phyloP scores from a whole-genome alignment of 1,140 invertebrate genomes.

The Chironomus striatipennis region DNA sequence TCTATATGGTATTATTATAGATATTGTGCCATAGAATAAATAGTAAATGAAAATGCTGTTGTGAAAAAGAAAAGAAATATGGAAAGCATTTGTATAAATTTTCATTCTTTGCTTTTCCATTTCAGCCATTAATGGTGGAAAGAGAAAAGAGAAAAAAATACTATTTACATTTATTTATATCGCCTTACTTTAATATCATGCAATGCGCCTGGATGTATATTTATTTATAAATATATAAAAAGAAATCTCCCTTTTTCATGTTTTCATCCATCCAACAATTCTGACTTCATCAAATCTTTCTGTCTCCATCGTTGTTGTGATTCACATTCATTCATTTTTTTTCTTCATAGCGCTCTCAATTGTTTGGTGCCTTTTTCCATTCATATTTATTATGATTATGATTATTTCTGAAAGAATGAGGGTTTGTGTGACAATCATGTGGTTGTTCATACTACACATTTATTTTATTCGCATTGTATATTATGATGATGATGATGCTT shows the following conservation, averaged over 20 bases:
- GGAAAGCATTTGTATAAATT: constrained; percentile 22
- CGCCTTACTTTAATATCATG: not conserved
- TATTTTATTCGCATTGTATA: no score
- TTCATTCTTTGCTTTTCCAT: not conserved
- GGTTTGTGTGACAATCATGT: constrained; percentile 1
- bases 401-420: constrained; percentile 9
- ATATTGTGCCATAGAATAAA: not conserved
- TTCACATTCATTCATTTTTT: not conserved
- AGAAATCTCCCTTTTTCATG: not conserved
- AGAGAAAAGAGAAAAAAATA: not conserved
- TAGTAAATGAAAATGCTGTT: not conserved
- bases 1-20: not conserved
- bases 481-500: no score
- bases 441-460: not conserved
- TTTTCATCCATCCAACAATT: not conserved
- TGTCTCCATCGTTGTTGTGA: constrained; percentile 14
- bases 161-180: constrained; percentile 22
- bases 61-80: not conserved
- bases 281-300: constrained; percentile 13
- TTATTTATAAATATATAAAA: not conserved
- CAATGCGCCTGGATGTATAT: not conserved
- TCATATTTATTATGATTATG: constrained; percentile 14
- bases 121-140: not conserved
- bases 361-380: not conserved
- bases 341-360: not conserved